Evolutionary conservation across 2,113 vertebrate species (phyloP).

Genomic region (Heterocephalus glaber): DNA sequence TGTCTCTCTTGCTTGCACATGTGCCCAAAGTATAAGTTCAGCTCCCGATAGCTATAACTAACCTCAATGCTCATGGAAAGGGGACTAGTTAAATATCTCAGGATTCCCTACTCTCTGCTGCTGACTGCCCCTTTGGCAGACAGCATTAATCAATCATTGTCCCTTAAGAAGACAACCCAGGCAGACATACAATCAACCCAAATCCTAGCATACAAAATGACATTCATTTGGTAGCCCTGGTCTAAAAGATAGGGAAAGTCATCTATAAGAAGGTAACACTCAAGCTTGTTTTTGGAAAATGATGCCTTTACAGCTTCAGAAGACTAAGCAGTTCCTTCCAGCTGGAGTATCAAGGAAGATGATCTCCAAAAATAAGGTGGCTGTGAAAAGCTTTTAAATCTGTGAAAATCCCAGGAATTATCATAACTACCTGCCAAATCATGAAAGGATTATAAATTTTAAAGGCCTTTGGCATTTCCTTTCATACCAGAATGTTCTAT

Average conservation of each 20-base stretch:
- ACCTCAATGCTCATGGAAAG: not conserved
- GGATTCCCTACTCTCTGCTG: not conserved
- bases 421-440: slow-evolving; percentile 67
- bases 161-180: not conserved
- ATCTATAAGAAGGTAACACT: not conserved
- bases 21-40: not conserved
- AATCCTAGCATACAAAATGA: not conserved
- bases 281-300: not conserved
- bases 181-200: not conserved
- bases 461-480: slow-evolving; percentile 30
- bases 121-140: not conserved
- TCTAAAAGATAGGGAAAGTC: not conserved
- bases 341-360: slow-evolving; percentile 16
- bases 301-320: not conserved
- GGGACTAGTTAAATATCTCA: not conserved
- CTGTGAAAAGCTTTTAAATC: slow-evolving; percentile 61
- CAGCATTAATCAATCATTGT: not conserved
- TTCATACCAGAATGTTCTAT: slow-evolving; percentile 20
- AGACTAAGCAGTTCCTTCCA: slow-evolving; percentile 45
- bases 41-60: not conserved
- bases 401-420: slow-evolving; percentile 64
- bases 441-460: slow-evolving; percentile 51
- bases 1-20: not conserved
- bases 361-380: slow-evolving; percentile 55
- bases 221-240: not conserved